phyloP scores from a whole-genome alignment of 2,113 vertebrate species.

The Pionites leucogaster region DNA sequence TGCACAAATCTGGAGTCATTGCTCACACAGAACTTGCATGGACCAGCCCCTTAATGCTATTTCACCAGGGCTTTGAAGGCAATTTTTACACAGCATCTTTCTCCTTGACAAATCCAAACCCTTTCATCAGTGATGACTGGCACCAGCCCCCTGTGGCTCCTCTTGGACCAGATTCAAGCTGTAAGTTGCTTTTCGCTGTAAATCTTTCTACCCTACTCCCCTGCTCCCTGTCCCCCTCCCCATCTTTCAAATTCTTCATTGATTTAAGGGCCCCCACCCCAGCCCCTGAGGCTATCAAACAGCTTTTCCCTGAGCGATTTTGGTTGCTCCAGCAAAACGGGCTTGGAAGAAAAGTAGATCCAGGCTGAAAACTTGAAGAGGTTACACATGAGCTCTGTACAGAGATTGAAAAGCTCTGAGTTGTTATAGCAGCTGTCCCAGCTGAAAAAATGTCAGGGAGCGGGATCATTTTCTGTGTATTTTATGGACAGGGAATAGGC shows the following conservation, averaged over 20 bases:
- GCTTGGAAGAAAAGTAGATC: slow-evolving; percentile 39
- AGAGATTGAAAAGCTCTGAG: slow-evolving; percentile 65
- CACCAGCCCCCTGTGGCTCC: slow-evolving; percentile 64
- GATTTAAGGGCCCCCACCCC: slow-evolving; percentile 13
- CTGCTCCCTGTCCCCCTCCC: not conserved
- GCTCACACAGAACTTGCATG: not conserved
- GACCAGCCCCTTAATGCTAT: not conserved
- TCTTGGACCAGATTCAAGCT: slow-evolving; percentile 52
- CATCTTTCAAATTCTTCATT: slow-evolving; percentile 49
- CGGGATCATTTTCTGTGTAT: slow-evolving; percentile 71
- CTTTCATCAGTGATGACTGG: slow-evolving; percentile 66
- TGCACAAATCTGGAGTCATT: not conserved
- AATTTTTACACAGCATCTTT: slow-evolving; percentile 51
- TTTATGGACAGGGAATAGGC: slow-evolving; percentile 71
- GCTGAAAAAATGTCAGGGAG: slow-evolving; percentile 74
- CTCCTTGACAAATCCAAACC: slow-evolving; percentile 46
- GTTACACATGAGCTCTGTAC: slow-evolving; percentile 43
- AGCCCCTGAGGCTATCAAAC: not conserved
- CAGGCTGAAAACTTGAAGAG: slow-evolving; percentile 54
- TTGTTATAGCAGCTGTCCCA: slow-evolving; percentile 74
- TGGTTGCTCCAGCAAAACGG: not conserved
- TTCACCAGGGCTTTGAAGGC: not conserved
- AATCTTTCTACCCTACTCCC: slow-evolving; percentile 41
- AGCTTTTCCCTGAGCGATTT: not conserved
- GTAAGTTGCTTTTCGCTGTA: slow-evolving; percentile 47